These are phyloP conservation scores for Embiotoca jacksoni DNA, from an alignment of 2,113 vertebrate species.

Conservation along the genomic window DNA sequence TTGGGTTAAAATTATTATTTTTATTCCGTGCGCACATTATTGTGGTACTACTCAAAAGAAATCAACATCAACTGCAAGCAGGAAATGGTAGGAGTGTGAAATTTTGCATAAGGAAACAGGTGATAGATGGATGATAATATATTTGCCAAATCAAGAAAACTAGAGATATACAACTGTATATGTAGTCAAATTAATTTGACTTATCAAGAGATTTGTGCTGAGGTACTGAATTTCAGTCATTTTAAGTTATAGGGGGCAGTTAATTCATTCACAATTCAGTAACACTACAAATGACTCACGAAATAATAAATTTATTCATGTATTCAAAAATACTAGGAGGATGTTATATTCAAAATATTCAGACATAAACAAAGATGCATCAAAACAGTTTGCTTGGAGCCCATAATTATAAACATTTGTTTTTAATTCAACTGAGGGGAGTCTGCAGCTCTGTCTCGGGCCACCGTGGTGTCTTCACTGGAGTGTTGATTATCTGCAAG, in stretches of 20 bases:
- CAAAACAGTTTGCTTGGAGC: constrained; percentile 20
- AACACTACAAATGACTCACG: constrained; percentile 12
- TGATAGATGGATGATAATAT: neutral
- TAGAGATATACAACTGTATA: no score
- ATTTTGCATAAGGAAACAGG: neutral
- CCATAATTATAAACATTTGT: constrained; percentile 16
- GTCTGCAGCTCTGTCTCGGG: constrained; percentile 22
- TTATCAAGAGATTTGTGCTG: neutral
- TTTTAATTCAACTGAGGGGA: constrained; percentile 10
- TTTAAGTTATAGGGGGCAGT: neutral
- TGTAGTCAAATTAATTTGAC: no score
- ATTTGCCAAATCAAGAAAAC: neutral
- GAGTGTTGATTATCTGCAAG: constrained; percentile 59
- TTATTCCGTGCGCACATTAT: no score
- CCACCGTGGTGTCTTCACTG: constrained; percentile 15
- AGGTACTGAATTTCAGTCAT: no score
- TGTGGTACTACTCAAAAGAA: no score
- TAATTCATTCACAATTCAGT: constrained; percentile 1
- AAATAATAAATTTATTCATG: constrained; percentile 21
- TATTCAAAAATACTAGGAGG: constrained; percentile 49
- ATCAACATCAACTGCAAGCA: neutral
- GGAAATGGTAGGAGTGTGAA: neutral
- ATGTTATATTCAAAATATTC: constrained; percentile 36
- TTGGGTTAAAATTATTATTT: no score
- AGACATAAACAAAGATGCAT: constrained; percentile 15